phyloP scores from a whole-genome alignment of 2,888 invertebrate genomes.

The Drosophila hamatofila region DNA sequence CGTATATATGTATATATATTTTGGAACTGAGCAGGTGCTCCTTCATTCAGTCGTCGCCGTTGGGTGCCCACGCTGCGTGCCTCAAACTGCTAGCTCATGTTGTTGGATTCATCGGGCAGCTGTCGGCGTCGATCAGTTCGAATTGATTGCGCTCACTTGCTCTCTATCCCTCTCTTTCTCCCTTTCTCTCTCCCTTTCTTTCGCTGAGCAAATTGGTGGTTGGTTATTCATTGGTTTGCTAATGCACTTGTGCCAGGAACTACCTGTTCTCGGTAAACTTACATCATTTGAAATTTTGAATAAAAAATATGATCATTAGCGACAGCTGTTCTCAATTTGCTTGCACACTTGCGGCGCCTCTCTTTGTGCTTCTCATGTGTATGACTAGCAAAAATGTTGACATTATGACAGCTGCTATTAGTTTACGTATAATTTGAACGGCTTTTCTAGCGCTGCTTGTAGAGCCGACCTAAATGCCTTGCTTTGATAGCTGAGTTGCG shows the following conservation, averaged over 20 bases:
- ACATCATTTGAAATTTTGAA: slow-evolving; percentile 9
- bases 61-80: slow-evolving; percentile 62
- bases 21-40: slow-evolving; percentile 58
- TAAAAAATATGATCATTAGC: slow-evolving; percentile 10
- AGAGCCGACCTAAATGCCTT: not conserved
- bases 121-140: slow-evolving; percentile 68
- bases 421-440: not conserved
- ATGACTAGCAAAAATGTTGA: slow-evolving; percentile 1
- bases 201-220: slow-evolving; percentile 33
- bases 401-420: not conserved
- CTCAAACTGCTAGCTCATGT: slow-evolving; percentile 72
- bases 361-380: slow-evolving; percentile 5
- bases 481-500: not conserved
- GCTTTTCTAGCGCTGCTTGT: not conserved
- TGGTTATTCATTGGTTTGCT: slow-evolving; percentile 19
- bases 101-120: slow-evolving; percentile 56
- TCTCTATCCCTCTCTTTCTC: not conserved
- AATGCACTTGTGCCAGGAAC: slow-evolving; percentile 22
- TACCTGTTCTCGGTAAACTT: slow-evolving; percentile 22
- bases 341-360: not conserved
- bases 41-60: slow-evolving; percentile 45
- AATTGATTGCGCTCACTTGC: slow-evolving; percentile 26
- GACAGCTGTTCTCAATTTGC: slow-evolving; percentile 28
- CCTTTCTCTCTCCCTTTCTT: slow-evolving; percentile 8
- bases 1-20: not conserved